A percentile compares a stretch with the other conserved stretches of the same genome.
phyloP scores from a whole-genome alignment of 2,888 invertebrate species.

The Parochlus steinenii region DNA sequence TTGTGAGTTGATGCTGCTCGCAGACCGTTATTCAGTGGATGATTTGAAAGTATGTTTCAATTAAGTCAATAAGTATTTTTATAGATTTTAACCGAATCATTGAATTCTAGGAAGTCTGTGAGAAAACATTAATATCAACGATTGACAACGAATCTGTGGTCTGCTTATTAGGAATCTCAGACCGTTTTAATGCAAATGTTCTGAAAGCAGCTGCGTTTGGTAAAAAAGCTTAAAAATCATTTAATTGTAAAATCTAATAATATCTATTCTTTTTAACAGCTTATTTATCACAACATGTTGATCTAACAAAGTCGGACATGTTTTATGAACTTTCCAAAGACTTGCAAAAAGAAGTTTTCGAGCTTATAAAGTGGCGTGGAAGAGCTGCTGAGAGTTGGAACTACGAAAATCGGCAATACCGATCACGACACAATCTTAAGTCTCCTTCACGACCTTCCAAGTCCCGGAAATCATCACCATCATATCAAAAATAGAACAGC shows the following conservation, averaged over 20 bases:
- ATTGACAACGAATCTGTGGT: slow-evolving; percentile 46
- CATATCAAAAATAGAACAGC: slow-evolving; percentile 11
- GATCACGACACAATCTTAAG: slow-evolving; percentile 22
- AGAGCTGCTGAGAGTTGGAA: slow-evolving; percentile 26
- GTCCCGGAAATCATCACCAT: slow-evolving; percentile 25
- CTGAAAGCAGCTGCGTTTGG: no score
- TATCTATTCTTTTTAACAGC: no score
- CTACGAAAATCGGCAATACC: slow-evolving; percentile 18
- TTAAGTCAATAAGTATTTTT: neutral
- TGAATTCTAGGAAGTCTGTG: slow-evolving; percentile 37
- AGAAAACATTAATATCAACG: slow-evolving; percentile 38
- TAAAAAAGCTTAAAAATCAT: no score
- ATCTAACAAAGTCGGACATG: slow-evolving; percentile 23
- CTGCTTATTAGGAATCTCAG: slow-evolving; percentile 45
- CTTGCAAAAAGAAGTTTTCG: slow-evolving; percentile 26
- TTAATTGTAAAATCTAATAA: no score
- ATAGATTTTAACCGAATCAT: no score
- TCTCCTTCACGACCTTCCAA: slow-evolving; percentile 23
- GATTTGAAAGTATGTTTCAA: slow-evolving; percentile 32
- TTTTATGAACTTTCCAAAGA: slow-evolving; percentile 24
- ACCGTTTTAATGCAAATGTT: slow-evolving; percentile 41
- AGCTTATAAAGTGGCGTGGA: slow-evolving; percentile 26
- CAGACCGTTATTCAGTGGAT: slow-evolving; percentile 45
- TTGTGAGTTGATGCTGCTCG: slow-evolving; percentile 44
- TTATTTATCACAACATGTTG: slow-evolving; percentile 24